Evolutionary conservation across 2,113 vertebrate species (phyloP).

Genomic region (Grammomys surdaster): DNA sequence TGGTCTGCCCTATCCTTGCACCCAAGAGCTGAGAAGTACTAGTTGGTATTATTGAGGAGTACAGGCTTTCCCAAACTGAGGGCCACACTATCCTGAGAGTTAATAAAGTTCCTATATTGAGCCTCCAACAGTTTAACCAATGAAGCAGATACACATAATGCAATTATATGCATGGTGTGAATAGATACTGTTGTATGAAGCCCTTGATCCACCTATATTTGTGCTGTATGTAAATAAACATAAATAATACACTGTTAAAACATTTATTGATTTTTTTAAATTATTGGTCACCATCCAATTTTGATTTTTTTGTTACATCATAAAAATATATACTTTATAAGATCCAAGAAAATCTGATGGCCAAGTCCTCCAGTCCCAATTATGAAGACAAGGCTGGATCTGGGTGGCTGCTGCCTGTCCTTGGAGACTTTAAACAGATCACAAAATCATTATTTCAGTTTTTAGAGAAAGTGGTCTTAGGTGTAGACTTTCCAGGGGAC

Average conservation of each 20-base stretch:
- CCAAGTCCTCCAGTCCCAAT: background rate
- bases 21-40: conserved; percentile 4
- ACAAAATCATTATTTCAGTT: background rate
- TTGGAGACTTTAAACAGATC: background rate
- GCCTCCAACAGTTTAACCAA: background rate
- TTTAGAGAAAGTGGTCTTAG: background rate
- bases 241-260: no score
- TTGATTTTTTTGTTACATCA: background rate
- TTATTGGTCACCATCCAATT: background rate
- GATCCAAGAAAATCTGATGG: background rate
- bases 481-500: background rate
- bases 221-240: background rate
- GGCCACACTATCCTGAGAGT: background rate
- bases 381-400: background rate
- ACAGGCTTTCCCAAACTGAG: conserved; percentile 2
- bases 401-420: background rate
- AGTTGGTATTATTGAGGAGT: background rate
- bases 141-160: background rate
- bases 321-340: background rate
- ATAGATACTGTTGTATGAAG: background rate
- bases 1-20: conserved; percentile 35
- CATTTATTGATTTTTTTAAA: background rate
- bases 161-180: background rate
- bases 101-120: background rate
- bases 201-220: background rate